Evolutionary conservation across 2,797 vertebrate genomes (phyloP).

Genomic region (Florisuga fusca): DNA sequence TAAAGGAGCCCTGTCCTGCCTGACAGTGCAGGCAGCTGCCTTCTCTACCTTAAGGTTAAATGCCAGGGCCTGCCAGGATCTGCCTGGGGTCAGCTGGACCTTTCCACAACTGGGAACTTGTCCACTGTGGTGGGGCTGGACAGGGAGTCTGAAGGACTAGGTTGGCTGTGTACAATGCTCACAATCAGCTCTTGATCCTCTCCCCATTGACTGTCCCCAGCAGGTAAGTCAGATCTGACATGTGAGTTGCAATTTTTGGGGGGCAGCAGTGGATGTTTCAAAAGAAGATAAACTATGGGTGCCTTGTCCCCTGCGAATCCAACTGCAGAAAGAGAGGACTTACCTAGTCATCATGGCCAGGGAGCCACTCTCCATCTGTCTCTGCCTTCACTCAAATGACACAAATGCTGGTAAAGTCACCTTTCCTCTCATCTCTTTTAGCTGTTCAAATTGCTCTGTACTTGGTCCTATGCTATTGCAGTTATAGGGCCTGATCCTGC

Average conservation of each 20-base stretch:
- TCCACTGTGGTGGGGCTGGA: not conserved
- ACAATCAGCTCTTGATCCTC: not conserved
- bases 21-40: not conserved
- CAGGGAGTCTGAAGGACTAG: not conserved
- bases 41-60: not conserved
- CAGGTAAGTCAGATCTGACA: not conserved
- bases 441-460: not conserved
- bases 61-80: not conserved
- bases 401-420: not conserved
- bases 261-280: not conserved
- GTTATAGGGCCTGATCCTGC: not conserved
- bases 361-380: not conserved
- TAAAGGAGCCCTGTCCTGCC: not conserved
- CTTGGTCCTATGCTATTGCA: not conserved
- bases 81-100: not conserved
- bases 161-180: fast-evolving
- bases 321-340: not conserved
- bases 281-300: not conserved
- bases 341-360: not conserved
- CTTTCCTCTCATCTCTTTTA: not conserved
- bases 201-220: not conserved
- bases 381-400: not conserved
- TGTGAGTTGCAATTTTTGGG: fast-evolving
- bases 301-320: not conserved
- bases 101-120: not conserved